Base-by-base conservation (phyloP, 53 echinoderm and acorn worm species). In the Echinometra lucunter region DNA sequence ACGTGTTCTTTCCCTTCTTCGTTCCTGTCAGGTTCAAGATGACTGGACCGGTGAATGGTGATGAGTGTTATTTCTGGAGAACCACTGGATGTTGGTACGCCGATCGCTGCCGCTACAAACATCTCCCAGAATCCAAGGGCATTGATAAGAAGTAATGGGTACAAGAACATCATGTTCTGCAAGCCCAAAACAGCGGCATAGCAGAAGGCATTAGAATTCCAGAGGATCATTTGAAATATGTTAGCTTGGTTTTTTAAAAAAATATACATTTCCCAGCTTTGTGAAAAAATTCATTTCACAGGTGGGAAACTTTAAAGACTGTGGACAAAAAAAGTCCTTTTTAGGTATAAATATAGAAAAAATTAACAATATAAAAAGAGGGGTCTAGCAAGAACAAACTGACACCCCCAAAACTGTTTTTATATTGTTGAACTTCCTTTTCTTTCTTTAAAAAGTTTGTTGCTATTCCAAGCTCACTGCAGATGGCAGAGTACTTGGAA, bases 61-160 rank as follows among this genome's bases (percentile, higher is more conserved):
- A 98, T 45, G 99, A 99, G 89, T 99, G 99, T 72, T 99, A 97
- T 72, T 99, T 98, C 94, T 99, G 98, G 98, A 90, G 99, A 40
- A 99, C 99, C 40, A 99, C 98, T 12, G 99, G 99, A 45, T 99
- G 99, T 58, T 98, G 97, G 94, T 99, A 97, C 44, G 96, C 96
- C 2, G 96, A 98, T 23, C 94, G 96, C 10, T 99, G 99, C 78
- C 96, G 95, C 55, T 99, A 98, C 94, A 95, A 97, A 49, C 99
- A 99, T 88, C 93, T 96, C 0, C 95, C 93, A 12, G 90, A 74
- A n/a, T 95, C 95, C 38, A 96, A 95, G 89, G 99, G 97, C 1
- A 74, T 96, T 0, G 99, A 99, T 49, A 95, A 69, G 45, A 91
- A 91, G 69, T 91, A 67, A 45, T 70, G 6, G 57, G n/a, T 35